Conservation (phyloP, 2,113 vertebrate species). For the Daboia siamensis region DNA sequence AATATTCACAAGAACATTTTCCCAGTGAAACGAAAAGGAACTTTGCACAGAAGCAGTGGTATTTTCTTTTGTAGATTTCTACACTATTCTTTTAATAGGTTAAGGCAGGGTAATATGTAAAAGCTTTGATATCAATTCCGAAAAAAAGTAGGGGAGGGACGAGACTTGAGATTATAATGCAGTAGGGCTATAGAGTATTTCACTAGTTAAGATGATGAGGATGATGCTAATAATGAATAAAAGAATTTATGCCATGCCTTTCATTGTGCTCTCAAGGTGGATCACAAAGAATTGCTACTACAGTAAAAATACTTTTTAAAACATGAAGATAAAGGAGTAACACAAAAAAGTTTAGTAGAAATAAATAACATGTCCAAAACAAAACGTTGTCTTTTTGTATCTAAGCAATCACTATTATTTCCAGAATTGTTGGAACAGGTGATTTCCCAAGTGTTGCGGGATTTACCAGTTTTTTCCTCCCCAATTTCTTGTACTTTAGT, state of each 20-base stretch:
- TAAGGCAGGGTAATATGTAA: neutral
- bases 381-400: neutral
- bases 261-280: neutral
- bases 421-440: neutral
- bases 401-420: neutral
- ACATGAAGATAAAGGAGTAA: neutral
- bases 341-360: neutral
- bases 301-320: neutral
- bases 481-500: neutral
- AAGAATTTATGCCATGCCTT: neutral
- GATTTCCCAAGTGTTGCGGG: neutral
- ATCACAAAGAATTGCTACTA: neutral
- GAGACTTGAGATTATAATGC: neutral
- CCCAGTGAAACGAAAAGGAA: neutral
- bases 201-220: neutral
- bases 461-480: neutral
- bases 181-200: neutral
- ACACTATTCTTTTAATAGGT: neutral
- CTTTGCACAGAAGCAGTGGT: neutral
- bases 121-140: neutral
- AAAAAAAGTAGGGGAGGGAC: neutral
- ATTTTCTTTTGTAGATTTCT: neutral
- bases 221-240: neutral
- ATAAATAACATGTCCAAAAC: neutral
- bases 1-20: neutral